Evolutionary conservation across 64 coral and sea anemone species (phyloP), one percentile per base, ranked within the genome.

Genomic region (Catalaphyllia jardinei): DNA sequence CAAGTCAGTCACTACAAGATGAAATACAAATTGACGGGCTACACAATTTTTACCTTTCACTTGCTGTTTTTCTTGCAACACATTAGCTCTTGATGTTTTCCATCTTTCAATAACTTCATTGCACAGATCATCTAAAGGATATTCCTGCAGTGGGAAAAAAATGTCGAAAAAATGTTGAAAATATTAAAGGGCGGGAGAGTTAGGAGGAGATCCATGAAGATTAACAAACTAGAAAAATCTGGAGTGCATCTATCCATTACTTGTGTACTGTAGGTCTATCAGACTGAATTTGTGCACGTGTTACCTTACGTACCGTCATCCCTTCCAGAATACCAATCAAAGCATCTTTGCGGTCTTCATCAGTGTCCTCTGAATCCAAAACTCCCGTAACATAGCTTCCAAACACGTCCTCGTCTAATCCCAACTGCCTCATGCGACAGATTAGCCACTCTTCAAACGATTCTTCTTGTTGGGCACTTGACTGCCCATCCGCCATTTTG

Each of bases 391-490:
- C 83, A 84, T 98, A 98, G 29, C 83, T 94, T 69, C 96, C 93
- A 60, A 98, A 92, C 4, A 98, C 96, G 19, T 98, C 96, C 73
- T 98, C 96, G 79, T 98, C 96, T 0, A 98, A 85, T 7, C 90
- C 90, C 27, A 98, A 67, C 35, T 86, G 46, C 55, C 76, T 98
- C 76, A 98, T 52, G 52, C 86, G 90, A 50, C 75, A 82, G 71
- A 88, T 93, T 29, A 98, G 79, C 96, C 96, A 98, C 30, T 64
- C 62, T 78, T 94, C 95, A 62, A 98, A 94, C 55, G 63, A 61
- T 0, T 52, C 89, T 16, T 82, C 69, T 22, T 10, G 62, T 67
- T 30, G 74, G 46, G 31, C 46, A 60, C 77, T 49, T 4, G 75
- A 86, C 49, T 24, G 15, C 52, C 7, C 89, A 62, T 54, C 93